phyloP scores from a whole-genome alignment of 2,888 invertebrate genomes.

The Neuroscelio doddi region DNA sequence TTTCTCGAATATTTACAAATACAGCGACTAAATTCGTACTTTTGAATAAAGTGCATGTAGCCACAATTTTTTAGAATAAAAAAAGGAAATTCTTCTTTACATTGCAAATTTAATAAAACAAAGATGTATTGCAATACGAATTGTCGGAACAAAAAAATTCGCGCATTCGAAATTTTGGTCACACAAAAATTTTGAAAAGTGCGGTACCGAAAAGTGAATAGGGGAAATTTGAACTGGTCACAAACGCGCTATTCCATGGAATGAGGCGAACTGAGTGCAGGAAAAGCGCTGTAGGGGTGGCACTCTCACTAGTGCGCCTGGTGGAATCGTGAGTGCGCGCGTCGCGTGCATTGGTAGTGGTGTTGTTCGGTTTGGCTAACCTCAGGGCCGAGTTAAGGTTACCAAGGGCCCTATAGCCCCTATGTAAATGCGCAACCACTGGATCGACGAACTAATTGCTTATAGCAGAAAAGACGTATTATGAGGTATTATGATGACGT shows the following conservation, averaged over 20 bases:
- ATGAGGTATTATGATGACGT: not conserved
- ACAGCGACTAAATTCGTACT: too few species aligned
- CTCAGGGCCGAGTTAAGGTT: slow-evolving; percentile 40
- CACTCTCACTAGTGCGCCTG: not conserved
- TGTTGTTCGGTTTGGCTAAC: slow-evolving; percentile 26
- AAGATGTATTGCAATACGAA: too few species aligned
- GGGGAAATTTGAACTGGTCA: not conserved
- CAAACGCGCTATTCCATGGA: slow-evolving; percentile 29
- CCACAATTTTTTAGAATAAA: too few species aligned
- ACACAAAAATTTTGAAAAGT: not conserved
- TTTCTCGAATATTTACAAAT: not conserved
- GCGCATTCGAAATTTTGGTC: not conserved
- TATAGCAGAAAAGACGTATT: not conserved
- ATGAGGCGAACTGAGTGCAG: slow-evolving; percentile 29
- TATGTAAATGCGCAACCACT: slow-evolving; percentile 25
- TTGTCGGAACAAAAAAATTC: not conserved
- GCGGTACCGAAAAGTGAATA: not conserved
- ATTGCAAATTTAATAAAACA: too few species aligned
- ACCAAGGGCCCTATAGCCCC: slow-evolving; percentile 32
- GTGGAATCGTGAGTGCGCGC: slow-evolving; percentile 26
- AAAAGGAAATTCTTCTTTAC: too few species aligned
- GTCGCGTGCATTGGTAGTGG: slow-evolving; percentile 29
- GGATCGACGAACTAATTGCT: not conserved
- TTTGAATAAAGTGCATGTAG: too few species aligned
- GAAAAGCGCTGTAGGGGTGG: slow-evolving; percentile 17